phyloP scores from a whole-genome alignment of 2,888 invertebrate genomes.

The Phrixothrix hirtus region DNA sequence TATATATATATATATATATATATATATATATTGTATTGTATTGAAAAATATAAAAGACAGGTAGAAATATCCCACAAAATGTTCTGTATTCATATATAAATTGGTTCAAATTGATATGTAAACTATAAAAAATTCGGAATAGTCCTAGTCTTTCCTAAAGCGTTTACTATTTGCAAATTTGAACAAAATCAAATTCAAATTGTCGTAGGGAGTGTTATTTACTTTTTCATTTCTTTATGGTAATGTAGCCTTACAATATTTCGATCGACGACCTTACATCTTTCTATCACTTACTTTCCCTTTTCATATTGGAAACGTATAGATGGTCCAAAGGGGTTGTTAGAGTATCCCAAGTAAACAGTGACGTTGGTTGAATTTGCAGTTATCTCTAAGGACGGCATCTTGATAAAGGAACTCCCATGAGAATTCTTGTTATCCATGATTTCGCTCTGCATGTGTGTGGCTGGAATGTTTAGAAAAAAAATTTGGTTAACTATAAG shows the following conservation, averaged over 20 bases:
- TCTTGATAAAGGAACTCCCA: constrained; percentile 12
- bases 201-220: not conserved
- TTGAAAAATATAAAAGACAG: too few relatives aligned
- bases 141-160: too few relatives aligned
- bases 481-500: constrained; percentile 13
- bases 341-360: constrained; percentile 47
- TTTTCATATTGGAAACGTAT: constrained; percentile 33
- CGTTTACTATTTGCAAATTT: too few relatives aligned
- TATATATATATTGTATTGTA: too few relatives aligned
- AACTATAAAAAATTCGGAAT: too few relatives aligned
- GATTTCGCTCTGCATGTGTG: constrained; percentile 6
- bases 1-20: too few relatives aligned
- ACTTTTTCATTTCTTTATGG: constrained; percentile 18
- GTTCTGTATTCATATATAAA: too few relatives aligned
- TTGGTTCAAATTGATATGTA: too few relatives aligned
- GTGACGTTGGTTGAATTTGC: constrained; percentile 23
- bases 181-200: constrained; percentile 7
- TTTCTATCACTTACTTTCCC: constrained; percentile 25
- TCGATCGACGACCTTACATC: not conserved
- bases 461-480: constrained; percentile 15
- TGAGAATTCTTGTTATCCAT: constrained; percentile 5
- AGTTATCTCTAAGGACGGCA: constrained; percentile 18
- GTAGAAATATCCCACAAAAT: too few relatives aligned
- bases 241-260: constrained; percentile 14
- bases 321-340: constrained; percentile 51